Percentiles rank a stretch among this genome's conserved stretches.
These are phyloP conservation scores for Apteryx mantelli DNA, from an alignment of 2,113 vertebrate species.

Conservation along the genomic window DNA sequence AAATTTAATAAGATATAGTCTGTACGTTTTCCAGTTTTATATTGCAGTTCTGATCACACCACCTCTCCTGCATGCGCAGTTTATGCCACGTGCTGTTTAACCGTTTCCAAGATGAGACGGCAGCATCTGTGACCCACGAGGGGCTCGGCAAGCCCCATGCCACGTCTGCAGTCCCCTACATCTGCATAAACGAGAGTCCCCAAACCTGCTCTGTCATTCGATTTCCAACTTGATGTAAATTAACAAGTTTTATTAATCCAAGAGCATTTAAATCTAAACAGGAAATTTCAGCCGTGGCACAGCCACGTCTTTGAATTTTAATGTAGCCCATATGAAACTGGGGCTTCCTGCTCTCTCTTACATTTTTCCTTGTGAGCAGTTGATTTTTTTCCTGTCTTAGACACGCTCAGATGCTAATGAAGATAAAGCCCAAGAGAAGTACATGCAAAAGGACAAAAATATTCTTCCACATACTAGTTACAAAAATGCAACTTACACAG, in stretches of 20 bases:
- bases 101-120: not conserved
- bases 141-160: not conserved
- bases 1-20: not conserved
- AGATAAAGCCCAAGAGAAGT: not conserved
- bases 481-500: not conserved
- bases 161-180: not conserved
- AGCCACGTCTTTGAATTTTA: not conserved
- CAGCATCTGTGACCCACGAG: fast-evolving
- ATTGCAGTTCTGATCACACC: not conserved
- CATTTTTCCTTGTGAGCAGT: not conserved
- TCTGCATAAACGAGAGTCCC: not conserved
- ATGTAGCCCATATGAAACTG: not conserved
- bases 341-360: not conserved
- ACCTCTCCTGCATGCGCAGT: not conserved
- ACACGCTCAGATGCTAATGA: not conserved
- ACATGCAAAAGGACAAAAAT: not conserved
- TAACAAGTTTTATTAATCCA: not conserved
- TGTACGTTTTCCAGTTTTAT: not conserved
- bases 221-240: not conserved
- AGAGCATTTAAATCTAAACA: not conserved
- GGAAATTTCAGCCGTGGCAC: not conserved
- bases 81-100: not conserved
- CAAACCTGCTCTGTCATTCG: not conserved
- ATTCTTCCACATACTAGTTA: not conserved
- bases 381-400: not conserved